Base-by-base conservation (phyloP, 2,797 vertebrate species). In the Dendrocincla fuliginosa region DNA sequence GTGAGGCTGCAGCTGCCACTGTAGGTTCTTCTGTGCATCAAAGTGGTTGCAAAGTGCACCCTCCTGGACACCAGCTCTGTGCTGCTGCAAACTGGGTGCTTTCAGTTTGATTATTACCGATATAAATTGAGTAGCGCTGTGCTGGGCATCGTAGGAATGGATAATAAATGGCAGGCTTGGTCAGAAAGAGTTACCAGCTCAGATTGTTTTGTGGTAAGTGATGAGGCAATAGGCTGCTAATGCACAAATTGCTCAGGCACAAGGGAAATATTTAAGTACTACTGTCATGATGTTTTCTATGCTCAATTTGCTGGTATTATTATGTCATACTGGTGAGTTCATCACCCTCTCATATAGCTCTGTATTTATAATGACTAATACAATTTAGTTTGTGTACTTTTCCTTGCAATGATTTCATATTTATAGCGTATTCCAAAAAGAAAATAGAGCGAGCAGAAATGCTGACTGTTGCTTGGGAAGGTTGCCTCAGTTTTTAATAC, bases 221-320 rank as follows among this genome's bases (percentile, higher is more conserved):
- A 91, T 93, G 91, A 95, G 82, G 89, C 87, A 96, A 71, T 91
- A 59, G 89, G 46, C 82, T 94, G 87, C 87, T 97, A 92, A 96
- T 95, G 94, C 77, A 90, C 85, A 94, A 85, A 91, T 92, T 90
- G 83, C 79, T 91, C 87, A 60, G 87, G 63, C 82, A 60, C 74
- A 39, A 70, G 83, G 85, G 94, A 91, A 94, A 84, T 91, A 84
- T 25, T 74, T 46, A 94, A 95, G 87, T 84, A 76, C 83, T 76
- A 13, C 83, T 94, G 74, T 96, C 76, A 69, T 20, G 86, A 63
- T 94, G 80, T 69, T 91, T 95, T 87, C 87, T 78, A 1, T 81
- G 70, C 69, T 79, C 84, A 91, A 37, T 94, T 89, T 85, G 91
- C 89, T 91, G 91, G 56, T 56, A 35, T 75, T 91, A 75, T 78